phyloP scores from a whole-genome alignment of 1,140 invertebrate species.

The Bilobella aurantiaca region DNA sequence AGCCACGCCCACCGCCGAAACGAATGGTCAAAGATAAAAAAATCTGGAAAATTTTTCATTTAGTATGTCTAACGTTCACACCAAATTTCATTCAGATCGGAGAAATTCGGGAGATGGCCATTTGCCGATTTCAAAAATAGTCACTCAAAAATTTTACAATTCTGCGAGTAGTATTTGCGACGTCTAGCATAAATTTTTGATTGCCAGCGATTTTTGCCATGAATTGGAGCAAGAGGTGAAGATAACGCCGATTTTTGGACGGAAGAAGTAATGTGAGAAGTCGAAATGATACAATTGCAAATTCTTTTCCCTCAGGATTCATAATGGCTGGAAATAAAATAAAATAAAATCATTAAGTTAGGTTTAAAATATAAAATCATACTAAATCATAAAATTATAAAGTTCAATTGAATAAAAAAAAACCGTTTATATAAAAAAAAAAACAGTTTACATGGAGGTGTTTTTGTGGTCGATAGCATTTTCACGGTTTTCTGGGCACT shows the following conservation, averaged over 20 bases:
- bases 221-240: constrained; percentile 28
- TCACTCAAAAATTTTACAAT: too few species aligned
- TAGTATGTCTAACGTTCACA: too few species aligned
- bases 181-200: constrained; percentile 33
- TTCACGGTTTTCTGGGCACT: constrained; percentile 27
- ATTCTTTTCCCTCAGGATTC: constrained; percentile 27
- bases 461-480: constrained; percentile 28
- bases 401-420: neutral
- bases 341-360: neutral
- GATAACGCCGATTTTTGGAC: constrained; percentile 23
- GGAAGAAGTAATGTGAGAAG: constrained; percentile 26
- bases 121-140: too few species aligned
- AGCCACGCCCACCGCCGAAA: too few species aligned
- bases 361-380: neutral
- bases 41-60: too few species aligned
- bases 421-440: constrained; percentile 13
- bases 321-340: constrained; percentile 24
- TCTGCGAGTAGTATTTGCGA: constrained; percentile 23
- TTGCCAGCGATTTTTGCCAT: constrained; percentile 30
- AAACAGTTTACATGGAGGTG: constrained; percentile 26
- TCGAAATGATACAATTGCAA: constrained; percentile 28
- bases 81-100: too few species aligned
- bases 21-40: too few species aligned
- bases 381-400: neutral
- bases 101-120: too few species aligned